Conservation (phyloP, 2,888 invertebrate species). For the Halocaridina rubra region DNA sequence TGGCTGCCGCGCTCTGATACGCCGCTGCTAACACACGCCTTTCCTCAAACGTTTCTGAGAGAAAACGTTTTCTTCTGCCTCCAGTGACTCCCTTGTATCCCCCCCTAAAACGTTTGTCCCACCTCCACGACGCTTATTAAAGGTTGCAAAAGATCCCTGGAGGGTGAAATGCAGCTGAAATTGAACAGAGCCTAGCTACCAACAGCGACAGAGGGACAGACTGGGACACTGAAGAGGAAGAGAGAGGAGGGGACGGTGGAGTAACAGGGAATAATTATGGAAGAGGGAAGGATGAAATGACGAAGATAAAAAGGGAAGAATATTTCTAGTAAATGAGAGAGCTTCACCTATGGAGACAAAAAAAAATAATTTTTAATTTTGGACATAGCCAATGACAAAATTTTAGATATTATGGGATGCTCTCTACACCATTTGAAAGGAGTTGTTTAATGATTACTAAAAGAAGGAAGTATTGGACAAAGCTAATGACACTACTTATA, state of each 20-base stretch:
- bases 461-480: no score
- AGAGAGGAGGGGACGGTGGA: not conserved
- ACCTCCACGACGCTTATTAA: conserved; percentile 26
- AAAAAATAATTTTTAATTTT: no score
- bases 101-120: conserved; percentile 37
- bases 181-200: conserved; percentile 12
- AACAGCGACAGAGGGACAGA: no score
- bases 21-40: conserved; percentile 15
- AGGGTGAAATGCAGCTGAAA: conserved; percentile 21
- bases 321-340: no score
- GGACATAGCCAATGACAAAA: no score
- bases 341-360: no score
- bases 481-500: no score
- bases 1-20: conserved; percentile 37
- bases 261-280: not conserved
- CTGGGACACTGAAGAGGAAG: not conserved
- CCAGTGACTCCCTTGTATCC: no score
- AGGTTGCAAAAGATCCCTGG: conserved; percentile 19
- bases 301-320: not conserved
- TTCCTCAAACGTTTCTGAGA: conserved; percentile 28
- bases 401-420: no score
- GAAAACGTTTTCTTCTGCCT: no score
- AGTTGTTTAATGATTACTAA: not conserved
- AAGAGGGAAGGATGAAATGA: not conserved
- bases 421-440: no score